Conservation (phyloP, 2,797 vertebrate species). For the Gorsachius magnificus region DNA sequence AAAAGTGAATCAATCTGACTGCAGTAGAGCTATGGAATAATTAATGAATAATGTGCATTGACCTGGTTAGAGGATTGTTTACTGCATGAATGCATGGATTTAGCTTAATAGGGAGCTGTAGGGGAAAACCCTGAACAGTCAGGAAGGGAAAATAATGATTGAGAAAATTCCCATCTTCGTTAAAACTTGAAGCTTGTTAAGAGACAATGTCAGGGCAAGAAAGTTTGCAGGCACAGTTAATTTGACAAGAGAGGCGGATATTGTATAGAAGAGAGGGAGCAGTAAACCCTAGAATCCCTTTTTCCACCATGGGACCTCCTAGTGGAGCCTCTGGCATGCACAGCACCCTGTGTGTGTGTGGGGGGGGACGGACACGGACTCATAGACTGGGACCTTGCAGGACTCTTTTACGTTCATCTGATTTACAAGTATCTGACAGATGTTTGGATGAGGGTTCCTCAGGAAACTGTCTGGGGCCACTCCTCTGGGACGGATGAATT, state of each 20-base stretch:
- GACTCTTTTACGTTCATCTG: not conserved
- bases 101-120: not conserved
- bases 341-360: not conserved
- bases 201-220: not conserved
- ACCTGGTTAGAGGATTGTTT: constrained; percentile 25
- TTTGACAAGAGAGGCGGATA: not conserved
- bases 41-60: constrained; percentile 8
- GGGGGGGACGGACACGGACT: no score
- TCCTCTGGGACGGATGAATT: not conserved
- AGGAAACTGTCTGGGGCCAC: not conserved
- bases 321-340: not conserved
- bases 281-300: not conserved
- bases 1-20: not conserved
- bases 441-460: not conserved
- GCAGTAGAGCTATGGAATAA: constrained; percentile 2
- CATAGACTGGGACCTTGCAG: not conserved
- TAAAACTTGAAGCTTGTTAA: not conserved
- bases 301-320: not conserved
- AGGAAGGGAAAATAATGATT: not conserved
- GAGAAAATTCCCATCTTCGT: not conserved
- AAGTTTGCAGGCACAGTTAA: not conserved
- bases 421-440: not conserved
- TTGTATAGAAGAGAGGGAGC: not conserved
- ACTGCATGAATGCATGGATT: not conserved
- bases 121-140: not conserved